Evolutionary conservation across 2,797 vertebrate genomes (phyloP).

Genomic region (Remorina albescens): DNA sequence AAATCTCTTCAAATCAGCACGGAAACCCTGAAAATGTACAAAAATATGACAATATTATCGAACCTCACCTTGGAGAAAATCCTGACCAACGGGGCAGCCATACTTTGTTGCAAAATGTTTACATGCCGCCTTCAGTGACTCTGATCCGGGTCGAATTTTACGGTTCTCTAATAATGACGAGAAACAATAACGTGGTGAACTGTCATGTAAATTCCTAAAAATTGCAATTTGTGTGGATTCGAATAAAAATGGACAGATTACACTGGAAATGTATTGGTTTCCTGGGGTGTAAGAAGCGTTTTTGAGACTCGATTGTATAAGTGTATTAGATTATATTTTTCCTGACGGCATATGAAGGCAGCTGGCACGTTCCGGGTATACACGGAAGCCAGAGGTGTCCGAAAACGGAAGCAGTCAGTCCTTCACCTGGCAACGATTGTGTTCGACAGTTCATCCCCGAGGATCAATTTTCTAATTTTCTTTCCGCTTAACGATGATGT

Average conservation of each 20-base stretch:
- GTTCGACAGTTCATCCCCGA: not conserved
- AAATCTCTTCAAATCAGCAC: not conserved
- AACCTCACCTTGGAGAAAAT: conserved; percentile 79
- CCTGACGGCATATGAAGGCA: not conserved
- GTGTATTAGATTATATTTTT: fast-evolving
- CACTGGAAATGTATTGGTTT: not conserved
- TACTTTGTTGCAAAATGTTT: conserved; percentile 69
- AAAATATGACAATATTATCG: not conserved
- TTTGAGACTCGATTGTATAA: not conserved
- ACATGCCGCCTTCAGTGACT: conserved; percentile 58
- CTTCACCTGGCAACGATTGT: conserved; percentile 23
- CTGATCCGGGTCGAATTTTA: fast-evolving
- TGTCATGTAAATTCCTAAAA: not conserved
- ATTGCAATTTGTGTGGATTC: not conserved
- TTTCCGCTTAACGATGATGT: not conserved
- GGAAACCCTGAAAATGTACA: fast-evolving
- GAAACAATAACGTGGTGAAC: too few species aligned
- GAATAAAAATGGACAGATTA: not conserved
- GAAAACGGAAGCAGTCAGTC: conserved; percentile 21
- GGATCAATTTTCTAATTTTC: not conserved
- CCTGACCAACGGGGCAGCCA: conserved; percentile 74
- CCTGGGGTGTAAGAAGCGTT: not conserved
- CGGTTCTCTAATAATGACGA: too few species aligned
- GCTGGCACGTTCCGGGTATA: conserved; percentile 18
- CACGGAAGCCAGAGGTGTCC: conserved; percentile 1